Conservation (phyloP, 2,797 vertebrate species). For the Darevskia nairensis region DNA sequence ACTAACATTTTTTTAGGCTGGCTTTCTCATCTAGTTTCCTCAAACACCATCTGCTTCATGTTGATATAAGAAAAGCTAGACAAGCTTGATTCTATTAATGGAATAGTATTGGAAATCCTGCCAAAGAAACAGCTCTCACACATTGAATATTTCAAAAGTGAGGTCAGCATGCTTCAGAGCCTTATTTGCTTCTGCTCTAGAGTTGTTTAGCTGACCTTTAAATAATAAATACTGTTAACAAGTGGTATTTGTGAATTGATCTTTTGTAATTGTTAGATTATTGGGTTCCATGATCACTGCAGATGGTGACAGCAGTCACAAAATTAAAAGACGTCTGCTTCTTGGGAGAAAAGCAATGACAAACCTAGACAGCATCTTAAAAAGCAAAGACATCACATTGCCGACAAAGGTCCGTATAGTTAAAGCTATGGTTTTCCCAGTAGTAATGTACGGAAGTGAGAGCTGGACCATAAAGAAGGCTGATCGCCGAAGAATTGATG, state of each 20-base stretch:
- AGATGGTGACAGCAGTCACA: no score
- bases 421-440: no score
- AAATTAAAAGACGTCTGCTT: no score
- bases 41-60: background rate
- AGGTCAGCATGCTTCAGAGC: slow-evolving; percentile 13
- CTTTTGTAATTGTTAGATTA: background rate
- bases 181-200: background rate
- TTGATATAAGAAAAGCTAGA: background rate
- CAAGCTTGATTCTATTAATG: background rate
- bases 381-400: no score
- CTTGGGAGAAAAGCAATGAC: no score
- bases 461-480: no score
- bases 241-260: background rate
- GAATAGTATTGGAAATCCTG: slow-evolving; percentile 5
- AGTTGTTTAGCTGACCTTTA: background rate
- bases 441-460: no score
- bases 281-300: no score
- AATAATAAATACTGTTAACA: background rate
- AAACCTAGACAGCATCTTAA: no score
- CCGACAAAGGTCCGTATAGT: no score
- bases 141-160: slow-evolving; percentile 21
- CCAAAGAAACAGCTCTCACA: background rate
- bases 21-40: slow-evolving; percentile 2
- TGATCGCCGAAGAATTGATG: no score
- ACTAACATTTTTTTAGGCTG: background rate